Percentiles rank a stretch among this genome's conserved stretches.
Conservation (phyloP, 37 sponge, comb jelly and placozoan species). For the Crambe crambe region DNA sequence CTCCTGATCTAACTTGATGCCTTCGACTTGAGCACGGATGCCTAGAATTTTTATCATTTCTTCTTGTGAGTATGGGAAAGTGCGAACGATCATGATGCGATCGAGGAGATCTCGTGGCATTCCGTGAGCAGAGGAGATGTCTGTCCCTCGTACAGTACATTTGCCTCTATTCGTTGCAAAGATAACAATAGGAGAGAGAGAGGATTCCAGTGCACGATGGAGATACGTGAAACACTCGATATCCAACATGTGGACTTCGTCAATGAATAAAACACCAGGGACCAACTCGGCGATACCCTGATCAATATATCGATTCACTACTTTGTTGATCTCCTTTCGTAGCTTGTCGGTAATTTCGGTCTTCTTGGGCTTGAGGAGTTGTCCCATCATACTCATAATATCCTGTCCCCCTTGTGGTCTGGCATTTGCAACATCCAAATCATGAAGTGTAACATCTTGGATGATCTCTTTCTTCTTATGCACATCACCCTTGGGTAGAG, state of each 20-base stretch:
- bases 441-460: conserved; percentile 98
- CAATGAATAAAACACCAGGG: conserved; percentile 97
- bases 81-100: conserved; percentile 94
- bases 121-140: conserved; percentile 92
- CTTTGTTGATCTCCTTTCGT: conserved; percentile 98
- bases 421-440: conserved; percentile 97
- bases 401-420: conserved; percentile 98
- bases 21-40: conserved; percentile 91
- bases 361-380: conserved; percentile 96
- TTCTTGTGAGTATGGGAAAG: conserved; percentile 89
- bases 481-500: conserved; percentile 99
- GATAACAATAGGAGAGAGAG: conserved; percentile 94
- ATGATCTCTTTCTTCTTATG: conserved; percentile 99
- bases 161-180: conserved; percentile 98
- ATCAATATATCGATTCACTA: conserved; percentile 99
- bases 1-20: conserved; percentile 73
- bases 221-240: conserved; percentile 99
- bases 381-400: conserved; percentile 98
- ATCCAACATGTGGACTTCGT: conserved; percentile 99
- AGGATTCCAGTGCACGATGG: conserved; percentile 93
- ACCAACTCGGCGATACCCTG: conserved; percentile 99
- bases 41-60: conserved; percentile 94
- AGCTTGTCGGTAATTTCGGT: conserved; percentile 99
- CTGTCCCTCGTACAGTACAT: conserved; percentile 92
- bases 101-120: conserved; percentile 96